Percentiles rank a stretch among this genome's conserved stretches.
Evolutionary conservation across 2,113 vertebrate species (phyloP).

Genomic region (Menura novaehollandiae): DNA sequence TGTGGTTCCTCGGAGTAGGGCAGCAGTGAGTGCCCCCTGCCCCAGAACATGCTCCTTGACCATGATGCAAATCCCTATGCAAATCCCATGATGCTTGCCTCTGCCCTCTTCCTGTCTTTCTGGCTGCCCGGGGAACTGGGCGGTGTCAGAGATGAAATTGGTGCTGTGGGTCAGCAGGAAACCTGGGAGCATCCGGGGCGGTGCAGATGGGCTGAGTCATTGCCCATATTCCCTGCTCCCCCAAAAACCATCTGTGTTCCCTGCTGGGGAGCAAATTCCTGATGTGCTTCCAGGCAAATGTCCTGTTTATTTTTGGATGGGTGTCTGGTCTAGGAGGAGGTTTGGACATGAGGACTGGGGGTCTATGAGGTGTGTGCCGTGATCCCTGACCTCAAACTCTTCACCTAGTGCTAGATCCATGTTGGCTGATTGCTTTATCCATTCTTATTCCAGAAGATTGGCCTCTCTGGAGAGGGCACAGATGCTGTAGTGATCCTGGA

Average conservation of each 20-base stretch:
- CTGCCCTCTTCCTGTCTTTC: not conserved
- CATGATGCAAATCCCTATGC: rapidly evolving
- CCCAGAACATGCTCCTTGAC: not conserved
- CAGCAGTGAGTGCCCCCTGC: not conserved
- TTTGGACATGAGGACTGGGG: rapidly evolving
- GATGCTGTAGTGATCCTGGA: constrained; percentile 92
- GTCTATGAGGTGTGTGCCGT: rapidly evolving
- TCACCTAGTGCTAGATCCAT: rapidly evolving
- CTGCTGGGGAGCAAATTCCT: not conserved
- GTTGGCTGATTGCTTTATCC: not conserved
- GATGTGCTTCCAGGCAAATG: rapidly evolving
- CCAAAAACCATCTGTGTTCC: not conserved
- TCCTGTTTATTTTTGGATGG: not conserved
- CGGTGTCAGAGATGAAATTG: not conserved
- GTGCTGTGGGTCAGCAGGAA: not conserved
- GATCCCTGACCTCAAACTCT: not conserved
- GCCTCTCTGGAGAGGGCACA: constrained; percentile 59
- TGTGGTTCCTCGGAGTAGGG: not conserved
- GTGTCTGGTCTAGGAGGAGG: not conserved
- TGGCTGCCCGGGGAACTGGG: rapidly evolving
- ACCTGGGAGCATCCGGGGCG: not conserved
- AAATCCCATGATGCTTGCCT: rapidly evolving
- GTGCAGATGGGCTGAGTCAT: not conserved
- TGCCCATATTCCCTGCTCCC: not conserved
- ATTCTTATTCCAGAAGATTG: constrained; percentile 62